A percentile compares a stretch with the other conserved stretches of the same genome.
Evolutionary conservation across 2,113 vertebrate species (phyloP).

Genomic region (Okapia johnstoni): DNA sequence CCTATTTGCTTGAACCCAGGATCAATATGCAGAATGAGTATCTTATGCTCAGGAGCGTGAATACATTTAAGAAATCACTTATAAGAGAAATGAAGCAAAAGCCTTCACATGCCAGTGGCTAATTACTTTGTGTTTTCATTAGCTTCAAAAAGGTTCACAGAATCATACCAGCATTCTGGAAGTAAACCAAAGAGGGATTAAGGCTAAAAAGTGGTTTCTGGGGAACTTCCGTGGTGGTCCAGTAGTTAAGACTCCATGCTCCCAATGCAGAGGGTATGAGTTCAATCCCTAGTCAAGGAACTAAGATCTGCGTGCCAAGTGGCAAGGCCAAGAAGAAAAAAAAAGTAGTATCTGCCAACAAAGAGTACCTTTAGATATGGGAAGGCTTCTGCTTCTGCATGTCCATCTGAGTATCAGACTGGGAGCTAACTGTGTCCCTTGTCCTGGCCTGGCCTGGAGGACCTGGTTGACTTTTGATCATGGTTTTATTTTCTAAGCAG

Average conservation of each 20-base stretch:
- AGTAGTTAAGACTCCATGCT: background rate
- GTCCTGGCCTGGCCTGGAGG: background rate
- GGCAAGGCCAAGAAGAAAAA: background rate
- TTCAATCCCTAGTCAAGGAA: background rate
- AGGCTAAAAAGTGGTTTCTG: background rate
- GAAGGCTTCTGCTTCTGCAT: background rate
- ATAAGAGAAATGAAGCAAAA: background rate
- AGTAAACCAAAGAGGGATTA: background rate
- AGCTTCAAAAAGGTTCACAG: background rate
- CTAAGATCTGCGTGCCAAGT: background rate
- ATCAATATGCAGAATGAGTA: background rate
- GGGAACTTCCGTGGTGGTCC: background rate
- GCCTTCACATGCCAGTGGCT: background rate
- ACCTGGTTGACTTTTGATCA: constrained; percentile 56
- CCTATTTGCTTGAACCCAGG: background rate
- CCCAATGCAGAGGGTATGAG: background rate
- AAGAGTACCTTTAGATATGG: background rate
- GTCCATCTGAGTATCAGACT: accelerated
- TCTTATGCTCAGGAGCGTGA: background rate
- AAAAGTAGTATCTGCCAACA: background rate
- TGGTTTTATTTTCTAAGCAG: constrained; percentile 75
- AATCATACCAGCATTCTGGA: background rate
- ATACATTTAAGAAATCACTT: background rate
- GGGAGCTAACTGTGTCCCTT: background rate
- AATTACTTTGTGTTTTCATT: background rate